phyloP scores from a whole-genome alignment of 2,797 vertebrate species.

The Poecilia gillii region DNA sequence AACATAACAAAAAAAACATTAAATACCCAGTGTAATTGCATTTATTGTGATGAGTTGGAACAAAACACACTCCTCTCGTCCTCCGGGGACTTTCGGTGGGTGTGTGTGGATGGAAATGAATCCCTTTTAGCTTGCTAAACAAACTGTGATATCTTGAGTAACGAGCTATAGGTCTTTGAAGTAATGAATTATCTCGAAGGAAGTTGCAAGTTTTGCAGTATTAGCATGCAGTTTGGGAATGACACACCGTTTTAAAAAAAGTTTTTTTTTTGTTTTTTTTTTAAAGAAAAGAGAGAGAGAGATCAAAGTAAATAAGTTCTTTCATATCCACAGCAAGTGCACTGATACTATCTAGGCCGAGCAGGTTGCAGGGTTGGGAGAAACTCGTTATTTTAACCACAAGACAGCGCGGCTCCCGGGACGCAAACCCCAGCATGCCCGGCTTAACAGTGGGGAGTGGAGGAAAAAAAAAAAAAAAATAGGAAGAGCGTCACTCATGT shows the following conservation, averaged over 20 bases:
- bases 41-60: constrained; percentile 65
- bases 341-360: constrained; percentile 24
- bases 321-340: constrained; percentile 27
- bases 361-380: constrained; percentile 19
- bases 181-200: constrained; percentile 40
- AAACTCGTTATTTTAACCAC: neutral
- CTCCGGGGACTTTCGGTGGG: constrained; percentile 42
- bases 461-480: neutral
- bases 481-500: constrained; percentile 14
- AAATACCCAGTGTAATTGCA: constrained; percentile 71
- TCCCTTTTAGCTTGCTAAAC: constrained; percentile 51
- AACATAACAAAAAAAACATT: constrained; percentile 45
- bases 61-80: constrained; percentile 42
- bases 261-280: neutral
- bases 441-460: constrained; percentile 3
- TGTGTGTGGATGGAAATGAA: constrained; percentile 42
- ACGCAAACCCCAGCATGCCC: constrained; percentile 1
- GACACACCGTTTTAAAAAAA: neutral
- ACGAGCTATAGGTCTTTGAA: constrained; percentile 36
- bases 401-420: neutral
- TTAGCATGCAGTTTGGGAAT: constrained; percentile 13
- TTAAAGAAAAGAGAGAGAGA: neutral
- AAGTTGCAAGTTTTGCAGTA: constrained; percentile 11
- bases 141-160: constrained; percentile 39
- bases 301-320: constrained; percentile 21